These are phyloP conservation scores for Nephrocerus scutellatus DNA, from an alignment of 2,888 invertebrate species.

Conservation along the genomic window DNA sequence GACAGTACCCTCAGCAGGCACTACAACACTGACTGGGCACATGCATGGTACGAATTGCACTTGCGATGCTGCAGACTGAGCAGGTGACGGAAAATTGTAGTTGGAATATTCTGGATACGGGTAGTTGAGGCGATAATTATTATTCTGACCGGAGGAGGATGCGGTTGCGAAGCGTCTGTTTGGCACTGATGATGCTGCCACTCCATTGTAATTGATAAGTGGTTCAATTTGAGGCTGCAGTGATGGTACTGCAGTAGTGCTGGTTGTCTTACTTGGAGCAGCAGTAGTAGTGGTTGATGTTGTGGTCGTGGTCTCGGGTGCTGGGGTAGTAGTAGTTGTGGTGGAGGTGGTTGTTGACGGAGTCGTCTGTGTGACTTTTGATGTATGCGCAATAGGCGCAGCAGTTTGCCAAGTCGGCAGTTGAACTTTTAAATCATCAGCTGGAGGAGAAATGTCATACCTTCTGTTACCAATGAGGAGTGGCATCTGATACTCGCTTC, in stretches of 20 bases:
- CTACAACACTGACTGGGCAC: conserved; percentile 39
- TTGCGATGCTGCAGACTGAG: conserved; percentile 5
- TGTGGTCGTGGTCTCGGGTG: conserved; percentile 13
- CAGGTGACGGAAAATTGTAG: conserved; percentile 24
- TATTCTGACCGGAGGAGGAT: conserved; percentile 27
- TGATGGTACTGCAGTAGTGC: conserved; percentile 20
- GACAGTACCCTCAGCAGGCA: too few relatives aligned
- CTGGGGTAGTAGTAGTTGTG: conserved; percentile 10
- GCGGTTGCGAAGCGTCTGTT: conserved; percentile 16
- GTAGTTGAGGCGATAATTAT: conserved; percentile 37
- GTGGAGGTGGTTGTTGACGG: conserved; percentile 14
- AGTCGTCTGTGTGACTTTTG: too few relatives aligned
- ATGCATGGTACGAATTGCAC: conserved; percentile 43
- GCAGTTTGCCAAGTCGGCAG: too few relatives aligned
- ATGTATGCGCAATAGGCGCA: too few relatives aligned
- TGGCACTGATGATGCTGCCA: conserved; percentile 12
- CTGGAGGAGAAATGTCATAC: too few relatives aligned
- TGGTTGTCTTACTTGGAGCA: conserved; percentile 9
- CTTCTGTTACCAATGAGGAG: too few relatives aligned
- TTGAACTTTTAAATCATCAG: too few relatives aligned
- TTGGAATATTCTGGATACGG: conserved; percentile 42
- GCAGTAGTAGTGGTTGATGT: conserved; percentile 19
- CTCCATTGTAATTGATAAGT: conserved; percentile 7
- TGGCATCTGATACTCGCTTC: too few relatives aligned
- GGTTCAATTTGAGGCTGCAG: conserved; percentile 19